phyloP scores from a whole-genome alignment of 2,113 vertebrate species.

The Cryptomyrus ogoouensis region DNA sequence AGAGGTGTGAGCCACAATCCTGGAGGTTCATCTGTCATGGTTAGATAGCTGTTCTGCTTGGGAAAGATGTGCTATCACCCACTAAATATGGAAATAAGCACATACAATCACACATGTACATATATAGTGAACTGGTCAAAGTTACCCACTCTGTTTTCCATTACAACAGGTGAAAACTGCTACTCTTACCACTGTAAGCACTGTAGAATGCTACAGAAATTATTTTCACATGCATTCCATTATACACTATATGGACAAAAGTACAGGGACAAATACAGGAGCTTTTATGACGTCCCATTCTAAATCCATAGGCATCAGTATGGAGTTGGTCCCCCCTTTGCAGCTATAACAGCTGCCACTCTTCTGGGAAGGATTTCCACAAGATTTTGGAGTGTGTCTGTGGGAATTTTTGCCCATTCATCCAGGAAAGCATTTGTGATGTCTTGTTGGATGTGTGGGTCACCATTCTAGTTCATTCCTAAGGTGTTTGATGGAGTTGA shows the following conservation, averaged over 20 bases:
- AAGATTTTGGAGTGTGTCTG: background rate
- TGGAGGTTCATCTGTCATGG: constrained; percentile 56
- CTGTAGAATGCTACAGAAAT: background rate
- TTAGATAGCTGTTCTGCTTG: constrained; percentile 41
- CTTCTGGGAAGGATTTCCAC: background rate
- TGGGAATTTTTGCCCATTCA: background rate
- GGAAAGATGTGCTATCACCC: constrained; percentile 56
- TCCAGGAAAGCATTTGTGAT: background rate
- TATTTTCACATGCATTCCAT: background rate
- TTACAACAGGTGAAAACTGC: background rate
- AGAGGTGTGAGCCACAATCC: background rate
- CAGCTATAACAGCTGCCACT: background rate
- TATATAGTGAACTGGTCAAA: background rate
- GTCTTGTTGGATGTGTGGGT: background rate
- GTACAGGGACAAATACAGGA: background rate
- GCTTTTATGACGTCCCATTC: too few relatives aligned
- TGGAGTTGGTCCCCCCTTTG: background rate
- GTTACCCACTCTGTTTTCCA: background rate
- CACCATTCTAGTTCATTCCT: background rate
- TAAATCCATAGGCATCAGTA: background rate
- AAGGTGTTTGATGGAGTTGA: too few relatives aligned
- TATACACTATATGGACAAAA: background rate
- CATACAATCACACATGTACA: background rate
- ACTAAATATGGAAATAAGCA: constrained; percentile 57
- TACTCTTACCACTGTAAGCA: background rate